A percentile compares a stretch with the other conserved stretches of the same genome.
Conservation (phyloP, 2,888 invertebrate species). For the Pandemis cinnamomeana region DNA sequence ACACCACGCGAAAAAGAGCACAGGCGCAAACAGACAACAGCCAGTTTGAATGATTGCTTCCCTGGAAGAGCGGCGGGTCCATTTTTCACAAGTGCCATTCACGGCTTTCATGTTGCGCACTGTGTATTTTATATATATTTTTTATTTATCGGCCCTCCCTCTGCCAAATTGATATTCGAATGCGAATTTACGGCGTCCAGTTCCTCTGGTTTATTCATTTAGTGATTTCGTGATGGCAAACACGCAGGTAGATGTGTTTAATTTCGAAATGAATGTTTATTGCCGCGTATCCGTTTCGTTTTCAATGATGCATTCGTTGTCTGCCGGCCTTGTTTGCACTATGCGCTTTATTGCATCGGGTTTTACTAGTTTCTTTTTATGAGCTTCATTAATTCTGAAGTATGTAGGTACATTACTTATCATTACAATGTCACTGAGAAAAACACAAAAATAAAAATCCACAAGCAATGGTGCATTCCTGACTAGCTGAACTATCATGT, state of each 20-base stretch:
- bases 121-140: conserved; percentile 76
- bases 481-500: conserved; percentile 14
- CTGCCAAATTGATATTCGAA: conserved; percentile 82
- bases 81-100: conserved; percentile 85
- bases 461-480: background rate
- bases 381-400: conserved; percentile 23
- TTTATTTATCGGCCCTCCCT: conserved; percentile 76
- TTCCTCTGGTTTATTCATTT: conserved; percentile 84
- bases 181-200: conserved; percentile 76
- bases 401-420: too few relatives aligned
- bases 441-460: background rate
- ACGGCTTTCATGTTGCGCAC: conserved; percentile 81
- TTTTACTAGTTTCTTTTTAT: conserved; percentile 47
- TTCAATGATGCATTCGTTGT: conserved; percentile 62
- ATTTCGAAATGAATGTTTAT: conserved; percentile 84
- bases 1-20: conserved; percentile 79
- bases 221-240: conserved; percentile 81
- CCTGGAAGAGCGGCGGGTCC: conserved; percentile 84
- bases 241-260: conserved; percentile 83
- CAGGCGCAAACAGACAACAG: conserved; percentile 83
- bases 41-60: conserved; percentile 85
- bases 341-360: conserved; percentile 54
- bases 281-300: conserved; percentile 78
- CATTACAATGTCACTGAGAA: background rate
- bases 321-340: conserved; percentile 56